These are phyloP conservation scores for Lepus townsendii DNA, from an alignment of 2,797 vertebrate genomes.

Conservation along the genomic window DNA sequence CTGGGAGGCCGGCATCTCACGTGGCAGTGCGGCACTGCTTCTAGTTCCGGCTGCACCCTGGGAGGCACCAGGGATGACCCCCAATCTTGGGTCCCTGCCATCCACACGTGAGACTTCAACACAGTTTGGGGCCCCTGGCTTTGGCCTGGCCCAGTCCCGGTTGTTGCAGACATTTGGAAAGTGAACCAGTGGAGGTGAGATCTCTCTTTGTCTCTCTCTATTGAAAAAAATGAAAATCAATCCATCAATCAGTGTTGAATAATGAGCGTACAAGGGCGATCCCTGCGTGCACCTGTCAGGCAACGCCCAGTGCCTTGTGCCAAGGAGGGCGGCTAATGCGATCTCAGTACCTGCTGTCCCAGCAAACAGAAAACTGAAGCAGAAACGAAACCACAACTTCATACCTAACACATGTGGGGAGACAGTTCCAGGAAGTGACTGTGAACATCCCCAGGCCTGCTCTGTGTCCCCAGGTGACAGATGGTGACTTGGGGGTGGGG, in stretches of 20 bases:
- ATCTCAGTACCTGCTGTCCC: not conserved
- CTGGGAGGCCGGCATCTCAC: too few relatives aligned
- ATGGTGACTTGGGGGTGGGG: not conserved
- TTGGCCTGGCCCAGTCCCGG: too few relatives aligned
- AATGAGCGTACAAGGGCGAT: not conserved
- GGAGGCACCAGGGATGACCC: too few relatives aligned
- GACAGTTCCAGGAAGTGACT: not conserved
- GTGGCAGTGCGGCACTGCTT: too few relatives aligned
- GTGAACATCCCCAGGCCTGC: constrained; percentile 5
- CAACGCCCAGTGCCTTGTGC: not conserved
- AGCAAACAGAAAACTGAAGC: constrained; percentile 41
- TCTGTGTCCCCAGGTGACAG: not conserved
- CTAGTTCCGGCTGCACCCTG: too few relatives aligned
- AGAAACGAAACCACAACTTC: constrained; percentile 60
- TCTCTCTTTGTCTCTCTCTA: too few relatives aligned
- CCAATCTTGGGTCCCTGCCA: too few relatives aligned
- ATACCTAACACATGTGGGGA: constrained; percentile 44
- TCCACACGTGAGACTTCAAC: too few relatives aligned
- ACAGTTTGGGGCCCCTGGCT: too few relatives aligned
- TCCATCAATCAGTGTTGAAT: too few relatives aligned
- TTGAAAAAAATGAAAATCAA: not conserved
- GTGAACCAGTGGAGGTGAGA: too few relatives aligned
- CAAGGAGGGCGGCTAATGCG: not conserved
- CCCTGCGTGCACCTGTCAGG: not conserved
- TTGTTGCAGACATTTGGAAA: too few relatives aligned